Percentiles rank a stretch among this genome's conserved stretches.
These are phyloP conservation scores for Eurytoma adleriae DNA, from an alignment of 2,888 invertebrate genomes.

Conservation along the genomic window DNA sequence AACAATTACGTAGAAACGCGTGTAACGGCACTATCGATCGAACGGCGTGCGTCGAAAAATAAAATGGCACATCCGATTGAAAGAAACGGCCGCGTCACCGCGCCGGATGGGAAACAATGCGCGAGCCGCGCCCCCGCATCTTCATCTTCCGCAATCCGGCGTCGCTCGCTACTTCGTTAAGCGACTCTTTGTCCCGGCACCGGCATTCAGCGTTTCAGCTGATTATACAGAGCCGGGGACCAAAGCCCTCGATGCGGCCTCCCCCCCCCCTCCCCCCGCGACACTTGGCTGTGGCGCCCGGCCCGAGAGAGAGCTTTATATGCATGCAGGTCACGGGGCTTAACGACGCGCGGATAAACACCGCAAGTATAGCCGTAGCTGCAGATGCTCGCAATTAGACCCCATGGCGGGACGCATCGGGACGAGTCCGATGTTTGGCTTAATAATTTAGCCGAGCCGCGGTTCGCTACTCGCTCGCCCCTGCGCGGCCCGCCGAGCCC, in stretches of 20 bases:
- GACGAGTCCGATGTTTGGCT: conserved; percentile 27
- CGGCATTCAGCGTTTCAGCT: not conserved
- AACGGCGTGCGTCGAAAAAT: no score
- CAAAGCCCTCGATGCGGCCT: not conserved
- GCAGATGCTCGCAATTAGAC: conserved; percentile 35
- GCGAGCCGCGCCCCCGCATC: not conserved
- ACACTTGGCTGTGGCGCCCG: not conserved
- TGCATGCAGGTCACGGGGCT: not conserved
- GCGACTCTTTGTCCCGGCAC: conserved; percentile 3
- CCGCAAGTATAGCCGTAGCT: conserved; percentile 21
- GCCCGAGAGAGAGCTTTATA: conserved; percentile 14
- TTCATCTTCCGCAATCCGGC: not conserved
- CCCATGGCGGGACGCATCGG: not conserved
- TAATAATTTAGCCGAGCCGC: conserved; percentile 20
- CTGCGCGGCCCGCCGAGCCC: no score
- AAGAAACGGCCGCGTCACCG: no score
- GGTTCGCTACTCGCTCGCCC: not conserved
- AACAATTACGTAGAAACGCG: not conserved
- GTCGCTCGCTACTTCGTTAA: conserved; percentile 3
- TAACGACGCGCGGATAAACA: conserved; percentile 35
- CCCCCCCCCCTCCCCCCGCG: not conserved
- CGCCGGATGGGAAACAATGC: no score
- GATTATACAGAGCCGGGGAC: conserved; percentile 6
- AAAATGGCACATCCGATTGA: no score
- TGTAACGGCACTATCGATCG: no score